A percentile compares a stretch with the other conserved stretches of the same genome.
phyloP scores from a whole-genome alignment of 2,888 invertebrate species.

The Phaonia tiefii region DNA sequence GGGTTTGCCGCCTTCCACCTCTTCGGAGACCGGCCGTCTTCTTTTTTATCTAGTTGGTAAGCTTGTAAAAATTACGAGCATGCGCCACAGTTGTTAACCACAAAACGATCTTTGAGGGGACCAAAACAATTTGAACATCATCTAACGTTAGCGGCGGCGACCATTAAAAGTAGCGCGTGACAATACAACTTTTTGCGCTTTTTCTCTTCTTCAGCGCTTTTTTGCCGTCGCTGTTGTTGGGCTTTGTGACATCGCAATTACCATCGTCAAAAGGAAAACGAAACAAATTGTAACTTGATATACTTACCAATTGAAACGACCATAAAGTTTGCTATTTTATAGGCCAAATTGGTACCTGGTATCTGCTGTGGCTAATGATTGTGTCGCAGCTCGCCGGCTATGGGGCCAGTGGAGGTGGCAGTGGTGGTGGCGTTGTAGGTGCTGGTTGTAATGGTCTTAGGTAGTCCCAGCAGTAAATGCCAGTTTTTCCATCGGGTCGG shows the following conservation, averaged over 20 bases:
- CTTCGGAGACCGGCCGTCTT: neutral
- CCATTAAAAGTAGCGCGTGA: constrained; percentile 55
- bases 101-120: constrained; percentile 18
- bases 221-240: constrained; percentile 12
- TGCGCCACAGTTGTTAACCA: constrained; percentile 57
- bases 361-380: constrained; percentile 35
- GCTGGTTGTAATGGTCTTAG: constrained; percentile 18
- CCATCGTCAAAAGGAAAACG: constrained; percentile 33
- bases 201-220: neutral
- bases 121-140: constrained; percentile 47
- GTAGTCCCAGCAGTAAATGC: neutral
- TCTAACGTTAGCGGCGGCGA: constrained; percentile 46
- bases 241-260: constrained; percentile 48
- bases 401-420: constrained; percentile 10
- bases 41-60: constrained; percentile 7
- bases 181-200: constrained; percentile 34
- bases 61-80: constrained; percentile 56
- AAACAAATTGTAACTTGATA: constrained; percentile 47
- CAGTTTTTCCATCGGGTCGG: neutral
- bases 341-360: constrained; percentile 49
- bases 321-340: constrained; percentile 46
- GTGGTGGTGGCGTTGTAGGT: constrained; percentile 1
- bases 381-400: neutral
- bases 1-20: constrained; percentile 20
- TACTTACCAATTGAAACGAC: constrained; percentile 48